Conservation (phyloP, 2,113 vertebrate species). For the Phylloscopus trochilus region DNA sequence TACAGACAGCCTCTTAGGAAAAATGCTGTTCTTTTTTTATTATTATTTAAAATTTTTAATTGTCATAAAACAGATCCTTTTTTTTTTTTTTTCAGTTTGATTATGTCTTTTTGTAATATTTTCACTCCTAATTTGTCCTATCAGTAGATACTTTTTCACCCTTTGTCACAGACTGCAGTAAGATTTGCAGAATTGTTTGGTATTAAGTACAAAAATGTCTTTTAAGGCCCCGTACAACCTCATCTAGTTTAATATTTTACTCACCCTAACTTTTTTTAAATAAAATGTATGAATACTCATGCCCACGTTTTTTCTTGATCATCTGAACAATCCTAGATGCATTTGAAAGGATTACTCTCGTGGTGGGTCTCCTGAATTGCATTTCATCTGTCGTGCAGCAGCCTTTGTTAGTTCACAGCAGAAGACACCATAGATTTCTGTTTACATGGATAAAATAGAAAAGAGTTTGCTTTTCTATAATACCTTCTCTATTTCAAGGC, state of each 20-base stretch:
- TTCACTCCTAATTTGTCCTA: neutral
- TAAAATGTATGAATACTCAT: neutral
- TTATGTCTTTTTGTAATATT: neutral
- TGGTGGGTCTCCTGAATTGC: conserved; percentile 14
- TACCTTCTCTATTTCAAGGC: conserved; percentile 18
- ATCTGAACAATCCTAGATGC: neutral
- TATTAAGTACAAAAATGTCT: neutral
- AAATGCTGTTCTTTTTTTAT: neutral
- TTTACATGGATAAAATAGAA: conserved; percentile 46
- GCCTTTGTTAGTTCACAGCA: conserved; percentile 40
- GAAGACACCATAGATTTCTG: conserved; percentile 48
- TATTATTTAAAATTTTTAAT: neutral
- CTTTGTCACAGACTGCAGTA: neutral
- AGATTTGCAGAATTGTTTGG: neutral
- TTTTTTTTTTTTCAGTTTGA: neutral
- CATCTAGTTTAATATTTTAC: neutral
- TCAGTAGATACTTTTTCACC: neutral
- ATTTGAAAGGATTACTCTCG: conserved; percentile 23
- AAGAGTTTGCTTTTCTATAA: conserved; percentile 33
- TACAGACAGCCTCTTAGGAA: neutral
- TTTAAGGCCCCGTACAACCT: neutral
- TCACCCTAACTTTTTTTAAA: neutral
- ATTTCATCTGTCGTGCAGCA: conserved; percentile 27
- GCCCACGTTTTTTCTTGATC: neutral
- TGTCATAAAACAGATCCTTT: neutral